Percentiles rank a stretch among this genome's conserved stretches.
phyloP scores from a whole-genome alignment of 2,888 invertebrate species.

The Heterodera filipjevi region DNA sequence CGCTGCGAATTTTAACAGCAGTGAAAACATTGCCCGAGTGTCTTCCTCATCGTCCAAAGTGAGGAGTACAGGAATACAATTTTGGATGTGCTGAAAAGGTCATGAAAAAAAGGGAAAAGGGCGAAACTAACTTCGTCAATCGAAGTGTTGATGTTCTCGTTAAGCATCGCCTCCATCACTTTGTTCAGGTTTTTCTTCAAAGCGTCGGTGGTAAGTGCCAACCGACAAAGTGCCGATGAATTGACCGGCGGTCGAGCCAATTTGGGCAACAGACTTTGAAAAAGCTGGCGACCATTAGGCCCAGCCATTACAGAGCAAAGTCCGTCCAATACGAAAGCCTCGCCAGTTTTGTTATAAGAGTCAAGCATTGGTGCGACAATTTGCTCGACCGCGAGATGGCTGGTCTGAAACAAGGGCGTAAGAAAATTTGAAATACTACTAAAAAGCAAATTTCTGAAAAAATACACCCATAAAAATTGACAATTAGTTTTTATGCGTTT shows the following conservation, averaged over 20 bases:
- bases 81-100: conserved; percentile 74
- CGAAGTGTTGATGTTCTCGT: conserved; percentile 27
- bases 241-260: conserved; percentile 85
- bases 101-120: not conserved
- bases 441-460: not conserved
- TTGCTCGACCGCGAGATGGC: conserved; percentile 90
- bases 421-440: too few species aligned
- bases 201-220: conserved; percentile 86
- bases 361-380: conserved; percentile 89
- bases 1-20: conserved; percentile 78
- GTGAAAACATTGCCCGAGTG: conserved; percentile 83
- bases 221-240: conserved; percentile 83
- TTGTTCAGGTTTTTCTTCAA: conserved; percentile 85
- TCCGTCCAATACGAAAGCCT: conserved; percentile 91
- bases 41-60: conserved; percentile 83
- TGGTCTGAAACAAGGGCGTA: conserved; percentile 12
- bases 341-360: conserved; percentile 74
- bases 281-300: conserved; percentile 33
- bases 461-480: too few species aligned
- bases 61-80: conserved; percentile 74
- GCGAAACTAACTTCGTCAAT: conserved; percentile 32
- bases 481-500: too few species aligned
- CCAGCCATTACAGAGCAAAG: conserved; percentile 89
- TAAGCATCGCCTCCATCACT: conserved; percentile 86
- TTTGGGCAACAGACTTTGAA: conserved; percentile 78